Conservation (phyloP, 1,140 invertebrate species). For the Drosophila ironensis region DNA sequence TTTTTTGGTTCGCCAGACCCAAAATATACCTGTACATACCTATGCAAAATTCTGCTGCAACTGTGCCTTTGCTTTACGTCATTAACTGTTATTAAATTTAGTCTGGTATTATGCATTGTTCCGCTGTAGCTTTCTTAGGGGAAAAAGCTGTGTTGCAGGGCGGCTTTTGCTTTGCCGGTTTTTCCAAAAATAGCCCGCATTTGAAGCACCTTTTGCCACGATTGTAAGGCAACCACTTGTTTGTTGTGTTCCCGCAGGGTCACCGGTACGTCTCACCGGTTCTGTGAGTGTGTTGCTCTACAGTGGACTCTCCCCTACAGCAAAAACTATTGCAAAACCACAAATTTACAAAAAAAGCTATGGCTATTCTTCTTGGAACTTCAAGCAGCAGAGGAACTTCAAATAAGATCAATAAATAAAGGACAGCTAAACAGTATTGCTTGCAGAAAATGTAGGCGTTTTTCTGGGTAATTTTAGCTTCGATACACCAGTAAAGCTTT, state of each 20-base stretch:
- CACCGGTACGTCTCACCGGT: constrained; percentile 4
- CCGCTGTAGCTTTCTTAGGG: constrained; percentile 4
- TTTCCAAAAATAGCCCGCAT: constrained; percentile 5
- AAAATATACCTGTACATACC: too few species aligned
- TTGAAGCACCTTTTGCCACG: constrained; percentile 7
- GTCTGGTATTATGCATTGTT: too few species aligned
- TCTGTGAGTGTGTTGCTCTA: background rate
- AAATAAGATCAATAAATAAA: too few species aligned
- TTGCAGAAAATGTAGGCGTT: too few species aligned
- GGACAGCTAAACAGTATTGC: too few species aligned
- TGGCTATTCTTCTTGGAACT: too few species aligned
- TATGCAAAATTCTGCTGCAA: constrained; percentile 13
- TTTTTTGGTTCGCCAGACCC: background rate
- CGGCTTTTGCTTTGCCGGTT: constrained; percentile 15
- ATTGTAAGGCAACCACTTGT: constrained; percentile 27
- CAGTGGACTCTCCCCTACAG: background rate
- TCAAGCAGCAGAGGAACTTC: too few species aligned
- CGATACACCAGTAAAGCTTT: too few species aligned
- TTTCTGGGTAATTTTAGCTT: too few species aligned
- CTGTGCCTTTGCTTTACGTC: constrained; percentile 33
- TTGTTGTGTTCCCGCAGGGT: constrained; percentile 21
- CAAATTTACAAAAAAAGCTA: too few species aligned
- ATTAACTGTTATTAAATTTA: constrained; percentile 49
- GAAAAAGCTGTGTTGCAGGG: constrained; percentile 1
- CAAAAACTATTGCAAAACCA: too few species aligned